Evolutionary conservation across 2,888 invertebrate genomes (phyloP).

Genomic region (Eupithecia centaureata): DNA sequence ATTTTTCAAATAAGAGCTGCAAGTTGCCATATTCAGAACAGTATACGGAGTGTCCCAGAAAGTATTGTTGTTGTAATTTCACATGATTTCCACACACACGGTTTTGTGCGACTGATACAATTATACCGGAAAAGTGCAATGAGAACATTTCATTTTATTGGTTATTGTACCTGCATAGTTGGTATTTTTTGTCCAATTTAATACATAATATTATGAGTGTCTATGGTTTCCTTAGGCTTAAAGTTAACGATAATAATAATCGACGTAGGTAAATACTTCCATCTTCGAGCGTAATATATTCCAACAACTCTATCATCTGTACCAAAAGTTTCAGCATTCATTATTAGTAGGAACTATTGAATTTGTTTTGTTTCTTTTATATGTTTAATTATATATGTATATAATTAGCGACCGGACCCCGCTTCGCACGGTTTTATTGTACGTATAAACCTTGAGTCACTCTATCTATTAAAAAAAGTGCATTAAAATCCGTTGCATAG

Average conservation of each 20-base stretch:
- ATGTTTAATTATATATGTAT: no score
- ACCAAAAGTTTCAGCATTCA: no score
- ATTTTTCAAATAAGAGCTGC: not conserved
- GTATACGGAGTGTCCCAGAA: constrained; percentile 42
- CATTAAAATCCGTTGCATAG: no score
- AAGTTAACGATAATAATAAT: not conserved
- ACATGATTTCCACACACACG: constrained; percentile 65
- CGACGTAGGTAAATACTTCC: not conserved
- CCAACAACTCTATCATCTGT: no score
- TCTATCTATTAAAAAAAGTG: no score
- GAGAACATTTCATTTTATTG: constrained; percentile 46
- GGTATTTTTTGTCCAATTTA: constrained; percentile 30
- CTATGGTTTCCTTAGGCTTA: constrained; percentile 15
- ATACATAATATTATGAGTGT: constrained; percentile 15
- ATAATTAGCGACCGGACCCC: no score
- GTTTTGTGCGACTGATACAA: constrained; percentile 57
- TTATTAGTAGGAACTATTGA: no score
- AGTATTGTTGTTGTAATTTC: constrained; percentile 62
- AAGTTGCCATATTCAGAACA: constrained; percentile 54
- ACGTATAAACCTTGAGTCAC: no score
- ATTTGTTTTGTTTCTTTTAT: no score
- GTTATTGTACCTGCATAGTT: constrained; percentile 37
- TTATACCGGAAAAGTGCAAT: constrained; percentile 52
- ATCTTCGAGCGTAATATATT: not conserved
- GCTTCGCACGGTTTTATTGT: no score